Evolutionary conservation across 2,797 vertebrate genomes (phyloP).

Genomic region (Falco biarmicus): DNA sequence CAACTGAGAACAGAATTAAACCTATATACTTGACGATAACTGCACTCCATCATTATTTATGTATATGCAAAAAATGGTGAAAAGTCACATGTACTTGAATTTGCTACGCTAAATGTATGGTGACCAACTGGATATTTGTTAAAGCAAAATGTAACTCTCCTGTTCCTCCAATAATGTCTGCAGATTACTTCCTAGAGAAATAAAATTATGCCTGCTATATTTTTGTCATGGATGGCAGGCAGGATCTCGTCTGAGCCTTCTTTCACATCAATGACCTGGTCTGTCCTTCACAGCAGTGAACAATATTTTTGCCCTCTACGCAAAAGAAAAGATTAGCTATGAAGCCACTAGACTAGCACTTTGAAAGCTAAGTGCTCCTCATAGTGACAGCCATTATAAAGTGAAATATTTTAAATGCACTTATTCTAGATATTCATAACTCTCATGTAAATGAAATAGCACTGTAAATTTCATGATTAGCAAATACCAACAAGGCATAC

Average conservation of each 20-base stretch:
- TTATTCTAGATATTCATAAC: conserved; percentile 20
- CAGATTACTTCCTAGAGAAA: not conserved
- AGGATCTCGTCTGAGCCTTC: not conserved
- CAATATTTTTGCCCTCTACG: not conserved
- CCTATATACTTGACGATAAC: not conserved
- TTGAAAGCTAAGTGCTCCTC: conserved; percentile 15
- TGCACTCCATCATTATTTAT: not conserved
- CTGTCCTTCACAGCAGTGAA: conserved; percentile 22
- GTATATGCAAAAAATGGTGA: not conserved
- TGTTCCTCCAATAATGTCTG: not conserved
- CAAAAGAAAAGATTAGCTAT: conserved; percentile 3
- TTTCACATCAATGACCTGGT: not conserved
- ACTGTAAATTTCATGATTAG: not conserved
- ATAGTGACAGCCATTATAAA: conserved; percentile 8
- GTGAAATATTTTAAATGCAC: conserved; percentile 29
- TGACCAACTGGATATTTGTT: not conserved
- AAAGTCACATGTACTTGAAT: not conserved
- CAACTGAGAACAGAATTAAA: not conserved
- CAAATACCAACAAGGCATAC: not conserved
- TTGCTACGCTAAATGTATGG: not conserved
- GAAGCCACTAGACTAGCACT: not conserved
- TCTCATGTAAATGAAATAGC: conserved; percentile 10
- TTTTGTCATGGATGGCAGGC: not conserved
- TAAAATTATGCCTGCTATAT: not conserved
- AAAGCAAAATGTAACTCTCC: not conserved